Evolutionary conservation across 2,888 invertebrate genomes (phyloP).

Genomic region (Plutella xylostella): DNA sequence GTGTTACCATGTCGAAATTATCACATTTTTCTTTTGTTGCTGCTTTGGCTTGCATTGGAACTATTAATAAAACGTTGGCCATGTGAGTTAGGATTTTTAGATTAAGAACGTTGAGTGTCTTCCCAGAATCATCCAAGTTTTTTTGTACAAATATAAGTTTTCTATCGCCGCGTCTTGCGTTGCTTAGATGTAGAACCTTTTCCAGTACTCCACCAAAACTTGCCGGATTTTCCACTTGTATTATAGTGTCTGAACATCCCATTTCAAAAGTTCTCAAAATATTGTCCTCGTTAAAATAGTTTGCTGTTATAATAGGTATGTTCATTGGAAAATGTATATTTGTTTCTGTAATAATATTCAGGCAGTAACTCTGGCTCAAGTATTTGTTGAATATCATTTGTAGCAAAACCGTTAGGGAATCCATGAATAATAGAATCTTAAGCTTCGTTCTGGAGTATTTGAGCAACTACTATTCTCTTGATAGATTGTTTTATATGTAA

Average conservation of each 20-base stretch:
- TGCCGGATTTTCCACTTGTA: constrained; percentile 39
- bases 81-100: constrained; percentile 38
- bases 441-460: too few species aligned
- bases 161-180: constrained; percentile 49
- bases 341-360: constrained; percentile 44
- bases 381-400: background rate
- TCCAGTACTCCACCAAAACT: constrained; percentile 48
- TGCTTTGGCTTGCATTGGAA: constrained; percentile 20
- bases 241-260: constrained; percentile 59
- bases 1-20: constrained; percentile 43
- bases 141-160: constrained; percentile 47
- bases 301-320: constrained; percentile 22
- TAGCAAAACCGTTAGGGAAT: background rate
- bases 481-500: too few species aligned
- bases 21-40: constrained; percentile 20
- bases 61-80: constrained; percentile 40
- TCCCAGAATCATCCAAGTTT: constrained; percentile 12
- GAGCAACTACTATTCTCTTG: too few species aligned
- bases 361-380: constrained; percentile 30
- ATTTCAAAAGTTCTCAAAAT: constrained; percentile 43
- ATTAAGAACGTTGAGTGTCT: constrained; percentile 31
- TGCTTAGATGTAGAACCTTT: constrained; percentile 38
- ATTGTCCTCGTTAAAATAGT: background rate
- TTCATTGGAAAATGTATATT: constrained; percentile 25
- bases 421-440: too few species aligned